These are phyloP conservation scores for Drosophila lacicola DNA, from an alignment of 2,888 invertebrate genomes.

Conservation along the genomic window DNA sequence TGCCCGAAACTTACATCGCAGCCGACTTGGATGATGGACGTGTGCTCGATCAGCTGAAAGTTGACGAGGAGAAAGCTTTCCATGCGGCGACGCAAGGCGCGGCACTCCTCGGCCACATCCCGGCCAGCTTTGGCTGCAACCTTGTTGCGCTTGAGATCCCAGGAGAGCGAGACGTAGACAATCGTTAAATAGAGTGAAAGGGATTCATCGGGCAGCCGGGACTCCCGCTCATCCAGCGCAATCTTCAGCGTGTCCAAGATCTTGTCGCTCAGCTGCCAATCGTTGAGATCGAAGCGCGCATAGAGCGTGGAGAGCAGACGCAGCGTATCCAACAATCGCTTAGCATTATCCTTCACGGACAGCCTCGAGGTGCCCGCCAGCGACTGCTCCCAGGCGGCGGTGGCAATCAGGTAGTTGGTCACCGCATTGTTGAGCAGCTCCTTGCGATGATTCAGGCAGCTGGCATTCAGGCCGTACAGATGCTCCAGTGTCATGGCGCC, in stretches of 20 bases:
- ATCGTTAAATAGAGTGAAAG: slow-evolving; percentile 31
- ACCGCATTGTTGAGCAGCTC: slow-evolving; percentile 45
- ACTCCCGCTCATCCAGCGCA: not conserved
- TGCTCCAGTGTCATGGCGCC: slow-evolving; percentile 35
- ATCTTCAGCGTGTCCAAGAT: slow-evolving; percentile 20
- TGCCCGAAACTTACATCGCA: slow-evolving; percentile 27
- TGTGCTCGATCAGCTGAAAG: slow-evolving; percentile 14
- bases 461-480: not conserved
- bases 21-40: not conserved
- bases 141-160: slow-evolving; percentile 32
- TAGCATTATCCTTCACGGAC: not conserved
- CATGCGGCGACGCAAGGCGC: slow-evolving; percentile 16
- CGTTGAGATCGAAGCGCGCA: slow-evolving; percentile 42
- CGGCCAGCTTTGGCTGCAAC: rapidly evolving
- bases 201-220: not conserved
- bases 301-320: slow-evolving; percentile 37
- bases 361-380: not conserved
- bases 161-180: slow-evolving; percentile 36
- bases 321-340: slow-evolving; percentile 25
- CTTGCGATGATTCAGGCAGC: not conserved
- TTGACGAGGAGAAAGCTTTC: slow-evolving; percentile 24
- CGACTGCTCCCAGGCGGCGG: slow-evolving; percentile 14
- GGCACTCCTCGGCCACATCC: slow-evolving; percentile 10
- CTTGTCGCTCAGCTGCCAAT: slow-evolving; percentile 19
- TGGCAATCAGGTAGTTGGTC: slow-evolving; percentile 35